phyloP scores from a whole-genome alignment of 2,888 invertebrate genomes.

The Polia nebulosa region DNA sequence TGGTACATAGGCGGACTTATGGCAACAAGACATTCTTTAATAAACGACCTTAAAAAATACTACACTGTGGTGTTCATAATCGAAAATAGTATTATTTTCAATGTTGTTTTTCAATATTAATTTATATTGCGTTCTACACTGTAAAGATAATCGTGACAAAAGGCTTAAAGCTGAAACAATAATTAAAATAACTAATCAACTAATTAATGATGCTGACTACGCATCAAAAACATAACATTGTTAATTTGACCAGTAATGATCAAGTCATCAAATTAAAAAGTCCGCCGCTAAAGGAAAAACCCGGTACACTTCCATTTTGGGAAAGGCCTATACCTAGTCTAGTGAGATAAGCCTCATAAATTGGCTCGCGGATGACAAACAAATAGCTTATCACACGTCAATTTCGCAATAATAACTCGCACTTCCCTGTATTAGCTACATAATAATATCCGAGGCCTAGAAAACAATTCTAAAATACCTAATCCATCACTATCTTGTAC shows the following conservation, averaged over 20 bases:
- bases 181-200: neutral
- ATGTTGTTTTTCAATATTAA: too few species aligned
- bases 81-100: too few species aligned
- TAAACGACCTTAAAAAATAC: too few species aligned
- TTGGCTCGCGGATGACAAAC: conserved; percentile 1
- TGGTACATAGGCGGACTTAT: too few species aligned
- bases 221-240: neutral
- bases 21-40: too few species aligned
- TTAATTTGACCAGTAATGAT: neutral
- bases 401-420: conserved; percentile 7
- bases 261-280: neutral
- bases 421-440: too few species aligned
- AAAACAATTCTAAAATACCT: neutral
- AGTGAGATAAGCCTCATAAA: conserved; percentile 16
- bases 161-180: neutral
- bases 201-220: neutral
- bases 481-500: too few species aligned
- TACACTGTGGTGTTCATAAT: too few species aligned
- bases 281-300: conserved; percentile 4
- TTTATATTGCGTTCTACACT: neutral
- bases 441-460: too few species aligned
- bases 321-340: neutral
- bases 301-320: conserved; percentile 8
- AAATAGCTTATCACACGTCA: conserved; percentile 7
- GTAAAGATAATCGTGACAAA: neutral